Conservation (phyloP, 2,797 vertebrate genomes). For the Anguilla obscura region DNA sequence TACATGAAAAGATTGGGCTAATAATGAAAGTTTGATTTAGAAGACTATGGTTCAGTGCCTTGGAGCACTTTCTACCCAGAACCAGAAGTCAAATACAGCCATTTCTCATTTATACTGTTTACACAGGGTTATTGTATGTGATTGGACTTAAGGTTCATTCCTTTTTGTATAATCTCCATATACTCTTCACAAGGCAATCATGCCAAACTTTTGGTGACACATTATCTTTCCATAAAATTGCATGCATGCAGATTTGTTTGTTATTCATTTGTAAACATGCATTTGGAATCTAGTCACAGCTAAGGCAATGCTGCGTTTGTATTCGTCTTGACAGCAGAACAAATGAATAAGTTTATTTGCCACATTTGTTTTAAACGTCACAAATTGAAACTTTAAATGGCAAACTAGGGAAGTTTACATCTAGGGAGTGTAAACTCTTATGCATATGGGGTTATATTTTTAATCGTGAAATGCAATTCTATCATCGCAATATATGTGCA, state of each 20-base stretch:
- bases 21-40: background rate
- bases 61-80: background rate
- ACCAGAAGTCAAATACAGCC: background rate
- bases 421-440: too few relatives aligned
- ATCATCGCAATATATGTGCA: too few relatives aligned
- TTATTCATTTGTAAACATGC: background rate
- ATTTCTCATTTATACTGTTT: background rate
- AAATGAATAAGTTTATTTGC: too few relatives aligned
- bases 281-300: background rate
- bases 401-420: too few relatives aligned
- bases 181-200: background rate
- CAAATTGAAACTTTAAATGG: too few relatives aligned
- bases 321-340: too few relatives aligned
- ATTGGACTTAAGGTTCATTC: background rate
- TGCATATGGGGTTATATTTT: too few relatives aligned
- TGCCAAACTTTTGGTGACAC: background rate
- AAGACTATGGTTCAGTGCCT: background rate
- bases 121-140: background rate
- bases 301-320: too few relatives aligned
- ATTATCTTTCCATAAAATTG: background rate
- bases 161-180: background rate
- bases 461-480: too few relatives aligned
- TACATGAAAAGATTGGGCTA: background rate
- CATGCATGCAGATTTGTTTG: too few relatives aligned
- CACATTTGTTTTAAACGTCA: too few relatives aligned